Conservation (phyloP, 35 echinoderm and acorn worm genomes). For the Heliocidaris tuberculata region DNA sequence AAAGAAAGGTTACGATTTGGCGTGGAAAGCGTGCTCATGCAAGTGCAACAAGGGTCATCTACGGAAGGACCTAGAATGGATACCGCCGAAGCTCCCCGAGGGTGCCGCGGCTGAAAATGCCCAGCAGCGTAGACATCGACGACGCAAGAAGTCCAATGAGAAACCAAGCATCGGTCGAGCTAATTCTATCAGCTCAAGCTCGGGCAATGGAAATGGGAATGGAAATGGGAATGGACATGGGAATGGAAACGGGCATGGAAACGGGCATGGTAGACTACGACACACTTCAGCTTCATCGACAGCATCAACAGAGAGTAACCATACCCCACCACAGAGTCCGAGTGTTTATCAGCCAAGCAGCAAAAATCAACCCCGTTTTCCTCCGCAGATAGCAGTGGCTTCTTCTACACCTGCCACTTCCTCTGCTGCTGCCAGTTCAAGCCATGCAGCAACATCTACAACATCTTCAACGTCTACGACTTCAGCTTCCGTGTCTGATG, state of each 20-base stretch:
- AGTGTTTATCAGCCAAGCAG: conserved; percentile 37
- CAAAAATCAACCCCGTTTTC: conserved; percentile 13
- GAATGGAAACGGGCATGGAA: conserved; percentile 47
- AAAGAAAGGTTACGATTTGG: conserved; percentile 98
- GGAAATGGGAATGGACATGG: conserved; percentile 51
- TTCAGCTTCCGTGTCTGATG: background rate
- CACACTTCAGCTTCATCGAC: conserved; percentile 83
- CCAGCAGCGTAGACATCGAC: conserved; percentile 62
- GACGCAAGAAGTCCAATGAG: conserved; percentile 92
- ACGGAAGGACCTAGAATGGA: conserved; percentile 97
- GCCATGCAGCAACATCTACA: background rate
- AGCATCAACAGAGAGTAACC: conserved; percentile 78
- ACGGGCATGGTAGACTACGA: conserved; percentile 46
- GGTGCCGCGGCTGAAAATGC: conserved; percentile 47
- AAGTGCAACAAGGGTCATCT: conserved; percentile 93
- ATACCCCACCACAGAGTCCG: conserved; percentile 88
- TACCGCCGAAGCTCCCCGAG: conserved; percentile 71
- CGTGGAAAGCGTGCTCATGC: conserved; percentile 99
- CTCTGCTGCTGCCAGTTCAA: background rate
- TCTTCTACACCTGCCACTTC: background rate
- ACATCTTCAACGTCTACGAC: background rate
- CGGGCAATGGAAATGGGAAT: conserved; percentile 42
- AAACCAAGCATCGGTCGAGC: conserved; percentile 96
- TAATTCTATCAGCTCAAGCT: conserved; percentile 57
- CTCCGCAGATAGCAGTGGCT: conserved; percentile 26